Percentiles rank a stretch among this genome's conserved stretches.
phyloP scores from a whole-genome alignment of 2,113 vertebrate genomes.

The Isurus oxyrinchus region DNA sequence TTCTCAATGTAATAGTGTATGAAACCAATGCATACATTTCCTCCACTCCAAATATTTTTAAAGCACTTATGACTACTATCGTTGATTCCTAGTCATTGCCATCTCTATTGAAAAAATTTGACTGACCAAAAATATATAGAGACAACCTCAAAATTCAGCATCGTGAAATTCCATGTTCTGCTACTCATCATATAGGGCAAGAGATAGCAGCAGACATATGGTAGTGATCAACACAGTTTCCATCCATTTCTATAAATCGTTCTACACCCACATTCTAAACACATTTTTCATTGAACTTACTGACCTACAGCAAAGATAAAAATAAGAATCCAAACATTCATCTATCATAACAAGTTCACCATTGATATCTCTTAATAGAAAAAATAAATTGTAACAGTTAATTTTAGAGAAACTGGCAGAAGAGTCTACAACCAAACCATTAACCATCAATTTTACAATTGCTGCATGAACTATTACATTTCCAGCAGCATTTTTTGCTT shows the following conservation, averaged over 20 bases:
- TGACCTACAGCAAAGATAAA: constrained; percentile 34
- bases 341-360: constrained; percentile 25
- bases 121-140: neutral
- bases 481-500: neutral
- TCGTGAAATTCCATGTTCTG: constrained; percentile 17
- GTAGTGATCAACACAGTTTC: constrained; percentile 23
- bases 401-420: neutral
- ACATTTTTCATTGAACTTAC: constrained; percentile 37
- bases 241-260: constrained; percentile 36
- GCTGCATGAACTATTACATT: neutral
- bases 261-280: constrained; percentile 27
- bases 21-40: neutral
- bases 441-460: constrained; percentile 10
- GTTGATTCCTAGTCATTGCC: neutral
- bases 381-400: neutral
- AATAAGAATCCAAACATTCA: constrained; percentile 32
- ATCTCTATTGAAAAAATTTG: neutral
- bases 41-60: neutral
- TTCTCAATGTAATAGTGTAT: neutral
- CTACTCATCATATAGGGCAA: constrained; percentile 12
- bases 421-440: neutral
- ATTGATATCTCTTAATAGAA: constrained; percentile 6
- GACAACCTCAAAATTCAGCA: neutral
- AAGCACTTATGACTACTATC: neutral
- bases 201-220: constrained; percentile 36